phyloP scores from a whole-genome alignment of 1,140 invertebrate species.

The Bombus balteatus region DNA sequence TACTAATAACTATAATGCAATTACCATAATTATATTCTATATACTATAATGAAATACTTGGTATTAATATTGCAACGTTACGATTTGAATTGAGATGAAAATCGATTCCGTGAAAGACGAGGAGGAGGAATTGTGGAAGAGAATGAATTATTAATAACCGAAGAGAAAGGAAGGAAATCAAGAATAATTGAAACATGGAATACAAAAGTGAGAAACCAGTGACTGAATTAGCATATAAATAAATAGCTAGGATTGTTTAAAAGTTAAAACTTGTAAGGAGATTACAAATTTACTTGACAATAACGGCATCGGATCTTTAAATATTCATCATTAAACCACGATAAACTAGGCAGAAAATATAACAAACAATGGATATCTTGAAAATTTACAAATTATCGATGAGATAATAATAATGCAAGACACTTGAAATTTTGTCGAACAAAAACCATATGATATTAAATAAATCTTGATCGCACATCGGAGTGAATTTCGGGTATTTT shows the following conservation, averaged over 20 bases:
- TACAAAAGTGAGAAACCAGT: background rate
- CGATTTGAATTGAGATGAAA: background rate
- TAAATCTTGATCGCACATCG: no score
- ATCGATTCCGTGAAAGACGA: background rate
- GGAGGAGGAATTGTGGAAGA: background rate
- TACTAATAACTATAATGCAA: background rate
- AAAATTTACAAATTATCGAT: no score
- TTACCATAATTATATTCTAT: background rate
- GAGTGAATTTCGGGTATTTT: no score
- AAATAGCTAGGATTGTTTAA: background rate
- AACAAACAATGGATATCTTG: no score
- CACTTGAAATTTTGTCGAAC: no score
- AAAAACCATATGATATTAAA: no score
- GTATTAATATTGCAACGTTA: background rate
- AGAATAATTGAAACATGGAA: background rate
- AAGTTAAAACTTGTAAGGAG: background rate
- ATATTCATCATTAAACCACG: no score
- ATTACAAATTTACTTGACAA: background rate
- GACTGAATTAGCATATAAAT: background rate
- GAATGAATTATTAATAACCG: background rate
- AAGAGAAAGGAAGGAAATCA: background rate
- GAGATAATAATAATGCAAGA: no score
- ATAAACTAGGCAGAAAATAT: background rate
- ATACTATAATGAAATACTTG: background rate
- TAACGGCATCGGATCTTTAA: background rate